Base-by-base conservation (phyloP, 2,797 vertebrate genomes). In the Neosilurus mollespiculum region DNA sequence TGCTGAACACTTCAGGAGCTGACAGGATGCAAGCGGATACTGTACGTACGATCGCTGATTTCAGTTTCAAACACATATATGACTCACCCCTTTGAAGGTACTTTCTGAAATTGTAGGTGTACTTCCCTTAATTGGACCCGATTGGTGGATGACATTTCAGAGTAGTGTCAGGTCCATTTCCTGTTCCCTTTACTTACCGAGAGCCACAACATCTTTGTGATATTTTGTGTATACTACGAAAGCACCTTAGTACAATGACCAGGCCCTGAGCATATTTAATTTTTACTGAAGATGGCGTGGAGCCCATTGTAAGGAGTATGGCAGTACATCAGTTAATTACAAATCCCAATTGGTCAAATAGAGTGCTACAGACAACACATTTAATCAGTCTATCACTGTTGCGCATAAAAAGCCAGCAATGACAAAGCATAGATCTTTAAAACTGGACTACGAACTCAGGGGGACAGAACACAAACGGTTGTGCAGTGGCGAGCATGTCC, bases 301-400 rank as follows among this genome's bases (percentile, higher is more conserved):
- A 79, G 84, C 86, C 90, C 84, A 88, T 82, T 9, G 59, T 77
- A 81, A 86, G 87, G 78, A 85, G 72, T 59, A 54, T 51, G 69
- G 54, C 51, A 51, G 51, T 84, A 84, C 82, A 85, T 89, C 84
- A 88, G 85, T 88, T 88, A 84, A 87, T 88, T 87, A 82, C 80
- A 83, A 82, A 80, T 81, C 49, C 43, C 30, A 43, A 67, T 51
- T 71, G 26, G 81, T 84, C 83, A 81, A 75, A 81, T 54, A 77
- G 54, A 80, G 10, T 34, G 69, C 58, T 66, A 73, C 62, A 54
- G 16, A 58, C 18, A 65, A 59, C 12, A n/a, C 9, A 22, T 79
- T 79, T 67, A 26, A 67, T 72, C 59, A 22, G n/a, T 37, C 53
- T 66, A 16, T 43, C 69, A 61, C 43, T 59, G 22, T 58, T 34